Evolutionary conservation across 2,888 invertebrate species (phyloP), one percentile per base, ranked within the genome.

Genomic region (Camponotus fellah): DNA sequence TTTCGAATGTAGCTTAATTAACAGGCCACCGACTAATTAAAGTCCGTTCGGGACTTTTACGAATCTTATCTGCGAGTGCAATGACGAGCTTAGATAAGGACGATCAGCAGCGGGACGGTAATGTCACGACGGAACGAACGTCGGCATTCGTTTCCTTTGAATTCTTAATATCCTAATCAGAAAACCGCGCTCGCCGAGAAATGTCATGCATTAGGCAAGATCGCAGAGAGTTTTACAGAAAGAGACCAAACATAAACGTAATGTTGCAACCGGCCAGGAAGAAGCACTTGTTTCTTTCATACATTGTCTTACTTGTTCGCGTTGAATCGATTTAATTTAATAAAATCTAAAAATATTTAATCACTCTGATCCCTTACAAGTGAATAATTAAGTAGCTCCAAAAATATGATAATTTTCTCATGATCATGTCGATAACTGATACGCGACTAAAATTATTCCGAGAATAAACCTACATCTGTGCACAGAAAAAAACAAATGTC

Each of bases 101-200:
- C 17, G 58, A 56, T 66, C 66, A 74, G 17, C 34, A 53, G 46
- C 14, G 34, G 62, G 40, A 34, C 26, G 34, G 40, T 56, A 64
- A 74, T 10, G 66, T 64, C 65, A 34, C 43, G 21, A 17, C 53
- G 40, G n/a, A n/a, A 69, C 17, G 74, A 74, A 53, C 32, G 40
- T 10, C 82, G 69, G 32, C 10, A 26, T 34, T 46, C 66, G 46
- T 83, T 74, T 64, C 26, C 71, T 88, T 90, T 90, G 84, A 90
- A 89, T 90, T 80, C 60, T 72, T 87, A 89, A 89, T 86, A 65
- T 71, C 64, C 85, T 90, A 89, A 89, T 90, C 87, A 82, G 80
- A 87, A 84, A 85, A 80, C 74, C 72, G 64, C 60, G 83, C 32
- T 76, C 64, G 49, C 79, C 64, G 68, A 32, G 53, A 56, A 83